phyloP scores from a whole-genome alignment of 2,888 invertebrate genomes.

The Seira sanloemensis region DNA sequence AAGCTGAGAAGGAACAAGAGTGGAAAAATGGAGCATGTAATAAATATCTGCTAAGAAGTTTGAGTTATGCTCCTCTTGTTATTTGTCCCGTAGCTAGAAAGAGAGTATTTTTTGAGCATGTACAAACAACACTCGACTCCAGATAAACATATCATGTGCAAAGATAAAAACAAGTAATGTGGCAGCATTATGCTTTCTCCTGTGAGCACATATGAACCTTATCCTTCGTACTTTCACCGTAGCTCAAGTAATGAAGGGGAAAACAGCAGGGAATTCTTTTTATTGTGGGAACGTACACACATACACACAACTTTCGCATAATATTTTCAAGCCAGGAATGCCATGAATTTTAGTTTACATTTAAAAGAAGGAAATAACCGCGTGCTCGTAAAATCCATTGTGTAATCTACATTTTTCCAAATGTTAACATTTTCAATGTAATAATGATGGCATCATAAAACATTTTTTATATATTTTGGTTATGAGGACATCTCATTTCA shows the following conservation, averaged over 20 bases:
- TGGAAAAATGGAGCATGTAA: slow-evolving; percentile 24
- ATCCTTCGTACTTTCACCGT: background rate
- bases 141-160: background rate
- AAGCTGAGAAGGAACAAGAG: background rate
- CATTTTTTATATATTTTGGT: too few species aligned
- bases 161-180: background rate
- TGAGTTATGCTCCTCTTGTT: slow-evolving; percentile 38
- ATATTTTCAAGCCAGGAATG: too few species aligned
- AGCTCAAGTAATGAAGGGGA: background rate
- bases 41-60: slow-evolving; percentile 45
- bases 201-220: background rate
- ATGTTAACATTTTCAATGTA: too few species aligned
- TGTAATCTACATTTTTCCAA: background rate
- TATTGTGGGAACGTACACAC: background rate
- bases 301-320: background rate
- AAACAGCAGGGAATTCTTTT: background rate
- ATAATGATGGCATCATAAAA: too few species aligned
- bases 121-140: background rate
- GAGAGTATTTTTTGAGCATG: background rate
- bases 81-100: slow-evolving; percentile 29
- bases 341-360: background rate
- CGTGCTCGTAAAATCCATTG: background rate
- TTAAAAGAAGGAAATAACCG: too few species aligned
- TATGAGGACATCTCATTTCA: too few species aligned
- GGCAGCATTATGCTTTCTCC: background rate